phyloP scores from a whole-genome alignment of 2,888 invertebrate genomes.

The Candidula unifasciata region DNA sequence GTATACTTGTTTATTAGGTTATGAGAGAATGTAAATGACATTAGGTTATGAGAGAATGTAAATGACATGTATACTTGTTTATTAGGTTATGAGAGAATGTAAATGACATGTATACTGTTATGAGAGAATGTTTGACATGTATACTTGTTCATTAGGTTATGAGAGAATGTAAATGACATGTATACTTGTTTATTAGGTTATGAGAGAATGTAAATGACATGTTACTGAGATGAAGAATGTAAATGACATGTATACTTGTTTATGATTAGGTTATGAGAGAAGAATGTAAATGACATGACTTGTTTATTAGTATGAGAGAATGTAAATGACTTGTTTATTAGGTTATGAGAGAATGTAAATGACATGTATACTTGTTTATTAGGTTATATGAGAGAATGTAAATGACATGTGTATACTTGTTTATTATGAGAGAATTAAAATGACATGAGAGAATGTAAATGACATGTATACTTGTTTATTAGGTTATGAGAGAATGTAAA shows the following conservation, averaged over 20 bases:
- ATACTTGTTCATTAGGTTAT: background rate
- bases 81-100: background rate
- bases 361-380: no score
- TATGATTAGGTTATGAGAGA: no score
- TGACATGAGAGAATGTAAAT: background rate
- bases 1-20: no score
- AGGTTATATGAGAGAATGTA: background rate
- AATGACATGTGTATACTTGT: background rate
- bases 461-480: background rate
- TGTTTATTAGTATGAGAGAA: background rate
- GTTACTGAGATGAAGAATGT: background rate
- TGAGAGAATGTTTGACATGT: background rate
- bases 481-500: background rate
- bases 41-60: no score
- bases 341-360: no score
- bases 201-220: no score
- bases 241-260: background rate
- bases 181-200: no score
- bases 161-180: background rate
- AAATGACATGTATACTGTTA: background rate
- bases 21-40: no score
- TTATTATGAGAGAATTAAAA: no score
- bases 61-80: no score
- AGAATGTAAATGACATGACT: background rate
- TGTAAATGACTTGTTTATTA: background rate